These are phyloP conservation scores for Oikopleura albicans DNA, from an alignment of 23 tunicate genomes.

Conservation along the genomic window DNA sequence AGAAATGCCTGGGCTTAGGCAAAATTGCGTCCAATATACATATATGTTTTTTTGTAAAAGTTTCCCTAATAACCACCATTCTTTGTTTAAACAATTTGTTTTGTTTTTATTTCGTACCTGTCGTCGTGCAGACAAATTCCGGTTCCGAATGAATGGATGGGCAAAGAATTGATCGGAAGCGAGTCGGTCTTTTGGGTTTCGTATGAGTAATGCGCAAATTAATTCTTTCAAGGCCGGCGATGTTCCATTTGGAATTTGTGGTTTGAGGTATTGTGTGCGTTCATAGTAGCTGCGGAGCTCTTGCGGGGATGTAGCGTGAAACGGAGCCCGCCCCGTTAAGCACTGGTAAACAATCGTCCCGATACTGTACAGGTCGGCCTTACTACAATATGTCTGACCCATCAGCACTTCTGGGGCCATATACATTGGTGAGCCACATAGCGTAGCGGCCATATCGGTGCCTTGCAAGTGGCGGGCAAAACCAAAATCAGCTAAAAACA, in stretches of 20 bases:
- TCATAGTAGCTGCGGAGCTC: conserved; percentile 27
- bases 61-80: background rate
- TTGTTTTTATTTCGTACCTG: background rate
- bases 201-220: conserved; percentile 29
- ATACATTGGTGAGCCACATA: conserved; percentile 96
- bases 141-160: conserved; percentile 37
- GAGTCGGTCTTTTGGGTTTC: conserved; percentile 32
- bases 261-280: background rate
- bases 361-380: conserved; percentile 91
- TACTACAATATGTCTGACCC: conserved; percentile 59
- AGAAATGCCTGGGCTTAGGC: too few relatives aligned
- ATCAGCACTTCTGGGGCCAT: conserved; percentile 98
- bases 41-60: background rate
- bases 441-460: conserved; percentile 69
- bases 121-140: background rate
- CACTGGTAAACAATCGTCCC: conserved; percentile 87
- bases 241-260: conserved; percentile 39
- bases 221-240: conserved; percentile 37
- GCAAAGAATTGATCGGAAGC: conserved; percentile 44
- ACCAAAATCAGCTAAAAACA: conserved; percentile 83
- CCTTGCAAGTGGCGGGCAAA: conserved; percentile 70
- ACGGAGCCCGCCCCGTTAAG: conserved; percentile 58
- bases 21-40: background rate
- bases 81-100: background rate
- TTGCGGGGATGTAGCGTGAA: conserved; percentile 56